phyloP scores from a whole-genome alignment of 2,797 vertebrate species.

The Helicolenus hilgendorfi region DNA sequence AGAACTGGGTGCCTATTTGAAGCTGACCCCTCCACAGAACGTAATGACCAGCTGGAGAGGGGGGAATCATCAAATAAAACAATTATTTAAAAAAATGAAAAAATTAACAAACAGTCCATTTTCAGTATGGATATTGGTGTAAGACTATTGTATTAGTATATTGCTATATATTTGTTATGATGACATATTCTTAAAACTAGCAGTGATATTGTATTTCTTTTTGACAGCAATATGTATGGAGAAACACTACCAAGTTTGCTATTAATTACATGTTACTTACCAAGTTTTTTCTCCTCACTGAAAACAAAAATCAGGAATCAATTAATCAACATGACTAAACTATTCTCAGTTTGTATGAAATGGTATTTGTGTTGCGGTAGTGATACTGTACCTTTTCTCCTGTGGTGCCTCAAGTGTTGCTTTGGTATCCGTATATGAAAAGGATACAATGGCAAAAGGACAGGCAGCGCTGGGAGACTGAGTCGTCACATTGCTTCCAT shows the following conservation, averaged over 20 bases:
- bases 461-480: slow-evolving; percentile 82
- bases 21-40: slow-evolving; percentile 88
- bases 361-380: neutral
- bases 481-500: slow-evolving; percentile 51
- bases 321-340: slow-evolving; percentile 12
- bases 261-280: slow-evolving; percentile 73
- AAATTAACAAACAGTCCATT: neutral
- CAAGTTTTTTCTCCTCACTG: slow-evolving; percentile 71
- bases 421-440: slow-evolving; percentile 86
- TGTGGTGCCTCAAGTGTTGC: slow-evolving; percentile 30
- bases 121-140: neutral
- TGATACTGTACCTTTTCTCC: slow-evolving; percentile 77
- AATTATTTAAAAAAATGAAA: neutral
- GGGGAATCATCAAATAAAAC: neutral
- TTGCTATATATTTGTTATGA: neutral
- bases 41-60: slow-evolving; percentile 77
- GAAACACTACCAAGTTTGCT: neutral
- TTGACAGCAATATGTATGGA: neutral
- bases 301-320: slow-evolving; percentile 53
- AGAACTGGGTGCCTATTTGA: slow-evolving; percentile 73
- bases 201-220: neutral
- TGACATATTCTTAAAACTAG: neutral
- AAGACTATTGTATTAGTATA: neutral
- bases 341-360: neutral
- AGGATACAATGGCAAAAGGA: slow-evolving; percentile 87